phyloP scores from a whole-genome alignment of 2,888 invertebrate species.

The Hymenopus coronatus region DNA sequence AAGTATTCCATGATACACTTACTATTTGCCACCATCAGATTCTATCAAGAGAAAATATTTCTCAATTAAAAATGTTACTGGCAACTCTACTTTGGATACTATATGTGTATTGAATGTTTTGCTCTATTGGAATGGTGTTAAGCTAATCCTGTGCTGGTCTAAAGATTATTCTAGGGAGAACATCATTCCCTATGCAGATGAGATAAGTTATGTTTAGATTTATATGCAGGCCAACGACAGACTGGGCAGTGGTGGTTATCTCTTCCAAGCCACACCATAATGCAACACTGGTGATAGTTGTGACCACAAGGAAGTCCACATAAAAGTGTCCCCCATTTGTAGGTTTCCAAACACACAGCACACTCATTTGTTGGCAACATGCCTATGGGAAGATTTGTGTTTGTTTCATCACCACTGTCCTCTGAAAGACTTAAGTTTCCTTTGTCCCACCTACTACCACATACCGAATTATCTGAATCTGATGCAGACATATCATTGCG shows the following conservation, averaged over 20 bases:
- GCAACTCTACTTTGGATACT: neutral
- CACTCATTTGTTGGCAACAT: slow-evolving; percentile 47
- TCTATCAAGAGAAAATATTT: neutral
- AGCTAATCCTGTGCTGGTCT: neutral
- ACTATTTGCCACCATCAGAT: neutral
- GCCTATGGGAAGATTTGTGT: slow-evolving; percentile 37
- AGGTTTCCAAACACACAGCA: slow-evolving; percentile 53
- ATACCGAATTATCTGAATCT: neutral
- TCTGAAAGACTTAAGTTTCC: slow-evolving; percentile 17
- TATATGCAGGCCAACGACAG: slow-evolving; percentile 54
- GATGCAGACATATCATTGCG: neutral
- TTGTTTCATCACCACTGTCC: slow-evolving; percentile 32
- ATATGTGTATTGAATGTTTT: neutral
- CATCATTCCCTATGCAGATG: slow-evolving; percentile 15
- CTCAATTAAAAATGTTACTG: neutral
- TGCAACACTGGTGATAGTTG: slow-evolving; percentile 52
- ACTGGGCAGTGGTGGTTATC: slow-evolving; percentile 55
- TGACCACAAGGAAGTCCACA: slow-evolving; percentile 54
- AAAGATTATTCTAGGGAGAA: neutral
- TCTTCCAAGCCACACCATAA: slow-evolving; percentile 50
- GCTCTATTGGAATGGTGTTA: neutral
- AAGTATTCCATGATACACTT: neutral
- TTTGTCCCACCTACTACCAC: neutral
- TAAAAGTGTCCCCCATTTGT: slow-evolving; percentile 43
- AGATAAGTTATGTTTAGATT: slow-evolving; percentile 30